Evolutionary conservation across 2,113 vertebrate genomes (phyloP), one percentile per base, ranked within the genome.

Genomic region (Callorhinus ursinus): DNA sequence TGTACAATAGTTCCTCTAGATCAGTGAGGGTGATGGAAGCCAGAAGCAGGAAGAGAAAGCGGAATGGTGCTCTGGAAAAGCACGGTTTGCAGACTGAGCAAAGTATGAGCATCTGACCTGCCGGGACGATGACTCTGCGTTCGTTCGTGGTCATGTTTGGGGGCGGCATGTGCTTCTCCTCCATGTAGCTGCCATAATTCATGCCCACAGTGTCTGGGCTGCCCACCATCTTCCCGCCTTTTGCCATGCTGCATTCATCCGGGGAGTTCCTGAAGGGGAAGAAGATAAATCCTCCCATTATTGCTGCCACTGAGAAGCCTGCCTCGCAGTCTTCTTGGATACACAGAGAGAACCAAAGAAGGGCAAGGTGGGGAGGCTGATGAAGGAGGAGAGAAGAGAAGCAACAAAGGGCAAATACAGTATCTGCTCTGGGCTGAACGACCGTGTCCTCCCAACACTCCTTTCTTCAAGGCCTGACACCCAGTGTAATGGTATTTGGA

Each of bases 141-240:
- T 99, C 99, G 2, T 98, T 99, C 69, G 99, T 99, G 69, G 99
- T 99, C 99, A 99, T 99, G 98, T 99, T 99, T 7, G 99, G 99
- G 82, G 99, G 99, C 1, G 99, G 98, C n/a, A 99, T 89, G 9
- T 99, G 99, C 92, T 99, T 99, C 97, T 99, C 99, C 98, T 99
- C 99, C 98, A 99, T 98, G 98, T 99, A 99, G 98, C 96, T 99
- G 97, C 99, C 98, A 76, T 99, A 99, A 98, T 90, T 99, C 98
- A 99, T 99, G 46, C 99, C 99, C 22, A 99, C 98, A 0, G 97
- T 96, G 15, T 99, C 99, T 0, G 98, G 98, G 92, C 98, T 95
- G 79, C 98, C 98, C 96, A 99, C 97, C 98, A 99, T 99, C 98
- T 99, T 99, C 85, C 99, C 99, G n/a, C 98, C 99, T 98, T 99